Conservation (phyloP, 37 sponge, comb jelly and placozoan genomes). For the Theonella swinhoei region DNA sequence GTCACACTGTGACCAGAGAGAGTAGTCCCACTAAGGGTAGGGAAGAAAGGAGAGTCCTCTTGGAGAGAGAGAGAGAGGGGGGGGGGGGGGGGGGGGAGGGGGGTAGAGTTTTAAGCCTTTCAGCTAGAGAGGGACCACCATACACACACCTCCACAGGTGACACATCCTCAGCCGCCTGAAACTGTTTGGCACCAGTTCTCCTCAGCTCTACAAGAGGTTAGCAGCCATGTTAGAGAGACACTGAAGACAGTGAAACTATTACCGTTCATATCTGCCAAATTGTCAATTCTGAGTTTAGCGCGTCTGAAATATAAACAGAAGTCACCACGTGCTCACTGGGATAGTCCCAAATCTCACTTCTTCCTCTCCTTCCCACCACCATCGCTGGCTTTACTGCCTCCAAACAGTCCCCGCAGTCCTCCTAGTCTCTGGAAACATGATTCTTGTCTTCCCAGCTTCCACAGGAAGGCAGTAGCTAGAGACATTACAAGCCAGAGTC, state of each 20-base stretch:
- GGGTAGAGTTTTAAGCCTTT: neutral
- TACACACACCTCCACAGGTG: neutral
- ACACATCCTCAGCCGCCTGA: neutral
- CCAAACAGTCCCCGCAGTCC: neutral
- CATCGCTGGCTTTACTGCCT: neutral
- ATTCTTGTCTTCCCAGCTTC: neutral
- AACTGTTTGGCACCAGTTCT: neutral
- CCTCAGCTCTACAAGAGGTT: neutral
- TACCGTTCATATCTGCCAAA: neutral
- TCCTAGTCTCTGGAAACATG: neutral
- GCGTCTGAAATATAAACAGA: neutral
- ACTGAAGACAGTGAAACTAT: too few relatives aligned
- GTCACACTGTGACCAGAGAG: slow-evolving; percentile 2
- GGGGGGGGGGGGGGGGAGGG: slow-evolving; percentile 20
- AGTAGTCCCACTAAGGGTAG: neutral
- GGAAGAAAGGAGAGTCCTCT: slow-evolving; percentile 38
- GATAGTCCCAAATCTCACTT: neutral
- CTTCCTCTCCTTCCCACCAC: neutral
- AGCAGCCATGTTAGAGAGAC: too few relatives aligned
- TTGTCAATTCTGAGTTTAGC: neutral
- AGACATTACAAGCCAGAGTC: too few relatives aligned
- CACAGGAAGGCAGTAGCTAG: too few relatives aligned
- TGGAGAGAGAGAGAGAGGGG: slow-evolving; percentile 7
- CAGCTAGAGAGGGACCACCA: neutral
- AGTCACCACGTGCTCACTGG: neutral